Percentiles rank a stretch among this genome's conserved stretches.
phyloP scores from a whole-genome alignment of 2,113 vertebrate species.

The Collichthys lucidus region DNA sequence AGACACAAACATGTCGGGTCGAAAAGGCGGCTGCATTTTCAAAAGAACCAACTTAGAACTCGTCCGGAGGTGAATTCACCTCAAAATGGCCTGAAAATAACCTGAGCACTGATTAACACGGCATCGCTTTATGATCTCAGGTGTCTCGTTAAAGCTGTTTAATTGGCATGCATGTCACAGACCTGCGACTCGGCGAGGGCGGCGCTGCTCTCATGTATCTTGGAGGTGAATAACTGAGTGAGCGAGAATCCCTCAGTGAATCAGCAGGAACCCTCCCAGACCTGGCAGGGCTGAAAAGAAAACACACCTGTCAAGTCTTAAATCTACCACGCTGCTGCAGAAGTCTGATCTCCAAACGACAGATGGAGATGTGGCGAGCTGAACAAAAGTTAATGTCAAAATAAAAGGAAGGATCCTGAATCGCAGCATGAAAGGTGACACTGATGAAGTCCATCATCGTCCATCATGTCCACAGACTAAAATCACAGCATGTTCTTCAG shows the following conservation, averaged over 20 bases:
- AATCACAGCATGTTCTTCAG: too few species aligned
- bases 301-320: background rate
- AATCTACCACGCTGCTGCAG: background rate
- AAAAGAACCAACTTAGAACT: too few species aligned
- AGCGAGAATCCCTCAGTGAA: constrained; percentile 91
- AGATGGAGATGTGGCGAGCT: too few species aligned
- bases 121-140: background rate
- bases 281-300: constrained; percentile 56
- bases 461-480: too few species aligned
- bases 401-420: background rate
- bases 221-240: constrained; percentile 92
- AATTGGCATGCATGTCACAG: background rate
- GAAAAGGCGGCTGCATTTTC: too few species aligned
- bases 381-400: too few species aligned
- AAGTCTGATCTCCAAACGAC: too few species aligned
- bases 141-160: background rate
- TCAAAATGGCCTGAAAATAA: too few species aligned
- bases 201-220: constrained; percentile 77
- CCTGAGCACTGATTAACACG: too few species aligned
- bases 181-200: constrained; percentile 75
- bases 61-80: too few species aligned
- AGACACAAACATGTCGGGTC: too few species aligned
- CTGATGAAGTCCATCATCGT: background rate
- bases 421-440: too few species aligned
- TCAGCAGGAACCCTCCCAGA: constrained; percentile 87